Conservation (phyloP, 2,113 vertebrate species). For the Serinus canaria region DNA sequence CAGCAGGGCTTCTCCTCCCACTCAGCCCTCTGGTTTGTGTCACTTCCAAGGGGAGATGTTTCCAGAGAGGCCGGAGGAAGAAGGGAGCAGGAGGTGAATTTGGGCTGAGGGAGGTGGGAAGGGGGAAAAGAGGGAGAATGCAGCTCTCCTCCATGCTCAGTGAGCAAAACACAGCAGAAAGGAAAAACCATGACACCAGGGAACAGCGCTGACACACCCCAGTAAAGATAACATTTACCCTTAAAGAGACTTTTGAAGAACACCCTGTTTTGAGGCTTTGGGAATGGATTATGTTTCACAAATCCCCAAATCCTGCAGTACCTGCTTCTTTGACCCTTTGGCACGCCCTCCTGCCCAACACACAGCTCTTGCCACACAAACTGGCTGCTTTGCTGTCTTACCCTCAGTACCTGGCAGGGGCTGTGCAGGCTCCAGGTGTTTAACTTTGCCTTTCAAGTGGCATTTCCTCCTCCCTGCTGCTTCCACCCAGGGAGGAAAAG, state of each 20-base stretch:
- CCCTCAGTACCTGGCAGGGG: not conserved
- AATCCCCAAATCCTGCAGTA: not conserved
- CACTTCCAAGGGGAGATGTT: not conserved
- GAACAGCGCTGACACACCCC: not conserved
- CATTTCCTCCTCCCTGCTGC: not conserved
- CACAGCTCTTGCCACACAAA: not conserved
- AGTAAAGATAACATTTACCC: not conserved
- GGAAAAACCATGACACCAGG: not conserved
- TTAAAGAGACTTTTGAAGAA: not conserved
- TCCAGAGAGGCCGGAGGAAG: rapidly evolving
- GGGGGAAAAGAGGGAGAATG: not conserved
- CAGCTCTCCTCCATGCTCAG: not conserved
- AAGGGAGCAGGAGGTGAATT: not conserved
- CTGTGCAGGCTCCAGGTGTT: not conserved
- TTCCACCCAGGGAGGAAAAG: not conserved
- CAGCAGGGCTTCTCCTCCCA: not conserved
- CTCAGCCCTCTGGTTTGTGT: not conserved
- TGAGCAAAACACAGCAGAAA: not conserved
- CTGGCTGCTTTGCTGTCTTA: not conserved
- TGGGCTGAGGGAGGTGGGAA: not conserved
- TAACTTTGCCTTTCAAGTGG: not conserved
- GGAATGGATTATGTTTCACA: not conserved
- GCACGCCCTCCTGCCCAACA: not conserved
- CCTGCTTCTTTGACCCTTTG: not conserved
- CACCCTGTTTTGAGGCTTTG: not conserved